phyloP scores from a whole-genome alignment of 2,797 vertebrate genomes.

The Phoeniculus purpureus region DNA sequence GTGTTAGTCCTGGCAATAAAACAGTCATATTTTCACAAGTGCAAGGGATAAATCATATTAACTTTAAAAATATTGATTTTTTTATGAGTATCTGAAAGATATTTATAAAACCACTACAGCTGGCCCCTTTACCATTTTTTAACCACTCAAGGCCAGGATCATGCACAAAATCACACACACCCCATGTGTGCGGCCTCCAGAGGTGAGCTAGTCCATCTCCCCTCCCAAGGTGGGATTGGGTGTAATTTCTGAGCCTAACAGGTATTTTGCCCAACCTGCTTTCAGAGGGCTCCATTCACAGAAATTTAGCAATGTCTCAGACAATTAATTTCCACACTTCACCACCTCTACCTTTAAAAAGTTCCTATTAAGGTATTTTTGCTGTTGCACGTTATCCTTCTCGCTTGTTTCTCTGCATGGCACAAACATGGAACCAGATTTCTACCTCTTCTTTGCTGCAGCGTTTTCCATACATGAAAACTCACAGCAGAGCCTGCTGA shows the following conservation, averaged over 20 bases:
- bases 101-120: neutral
- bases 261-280: neutral
- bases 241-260: neutral
- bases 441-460: neutral
- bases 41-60: neutral
- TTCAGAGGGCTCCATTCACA: neutral
- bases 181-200: neutral
- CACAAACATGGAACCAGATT: neutral
- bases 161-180: neutral
- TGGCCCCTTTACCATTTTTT: neutral
- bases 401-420: neutral
- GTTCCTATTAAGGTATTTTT: neutral
- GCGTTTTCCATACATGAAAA: neutral
- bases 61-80: neutral
- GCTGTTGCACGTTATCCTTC: neutral
- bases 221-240: neutral
- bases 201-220: neutral
- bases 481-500: rapidly evolving
- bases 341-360: neutral
- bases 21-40: neutral
- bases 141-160: neutral
- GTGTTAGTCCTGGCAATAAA: neutral
- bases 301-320: neutral
- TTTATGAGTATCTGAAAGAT: neutral
- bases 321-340: neutral